Evolutionary conservation across 2,888 invertebrate species (phyloP).

Genomic region (Drosophila robusta): DNA sequence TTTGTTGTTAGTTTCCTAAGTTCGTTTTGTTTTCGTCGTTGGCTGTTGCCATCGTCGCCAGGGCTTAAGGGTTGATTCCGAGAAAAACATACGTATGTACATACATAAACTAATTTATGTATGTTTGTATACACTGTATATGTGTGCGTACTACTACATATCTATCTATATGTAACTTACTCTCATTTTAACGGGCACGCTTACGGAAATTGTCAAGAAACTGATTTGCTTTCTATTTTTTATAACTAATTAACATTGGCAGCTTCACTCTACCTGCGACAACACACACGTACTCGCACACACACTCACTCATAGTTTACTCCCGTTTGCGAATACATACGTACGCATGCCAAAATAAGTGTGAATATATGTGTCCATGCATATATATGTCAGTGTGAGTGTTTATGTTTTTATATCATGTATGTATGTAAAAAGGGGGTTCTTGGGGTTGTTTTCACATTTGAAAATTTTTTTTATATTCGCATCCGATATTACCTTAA

Average conservation of each 20-base stretch:
- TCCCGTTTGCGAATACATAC: neutral
- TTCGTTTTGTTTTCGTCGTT: conserved; percentile 55
- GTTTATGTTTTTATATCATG: conserved; percentile 8
- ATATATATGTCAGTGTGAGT: neutral
- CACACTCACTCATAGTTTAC: neutral
- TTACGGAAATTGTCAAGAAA: neutral
- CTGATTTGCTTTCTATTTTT: neutral
- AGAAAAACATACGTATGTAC: neutral
- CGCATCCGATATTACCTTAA: conserved; percentile 28
- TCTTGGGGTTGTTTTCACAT: conserved; percentile 35
- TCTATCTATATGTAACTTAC: conserved; percentile 3
- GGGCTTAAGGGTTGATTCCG: conserved; percentile 61
- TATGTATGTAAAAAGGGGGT: conserved; percentile 13
- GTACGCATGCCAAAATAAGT: conserved; percentile 1
- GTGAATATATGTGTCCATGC: neutral
- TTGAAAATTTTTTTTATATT: conserved; percentile 8
- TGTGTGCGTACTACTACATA: neutral
- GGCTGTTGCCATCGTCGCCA: conserved; percentile 59
- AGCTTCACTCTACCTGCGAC: conserved; percentile 3
- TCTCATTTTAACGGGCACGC: too few relatives aligned
- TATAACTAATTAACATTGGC: neutral
- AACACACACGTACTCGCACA: neutral
- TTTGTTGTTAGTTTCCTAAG: conserved; percentile 50
- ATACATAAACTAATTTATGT: conserved; percentile 6
- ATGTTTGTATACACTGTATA: neutral